phyloP scores from a whole-genome alignment of 2,888 invertebrate species.

The Trimorus sp. region DNA sequence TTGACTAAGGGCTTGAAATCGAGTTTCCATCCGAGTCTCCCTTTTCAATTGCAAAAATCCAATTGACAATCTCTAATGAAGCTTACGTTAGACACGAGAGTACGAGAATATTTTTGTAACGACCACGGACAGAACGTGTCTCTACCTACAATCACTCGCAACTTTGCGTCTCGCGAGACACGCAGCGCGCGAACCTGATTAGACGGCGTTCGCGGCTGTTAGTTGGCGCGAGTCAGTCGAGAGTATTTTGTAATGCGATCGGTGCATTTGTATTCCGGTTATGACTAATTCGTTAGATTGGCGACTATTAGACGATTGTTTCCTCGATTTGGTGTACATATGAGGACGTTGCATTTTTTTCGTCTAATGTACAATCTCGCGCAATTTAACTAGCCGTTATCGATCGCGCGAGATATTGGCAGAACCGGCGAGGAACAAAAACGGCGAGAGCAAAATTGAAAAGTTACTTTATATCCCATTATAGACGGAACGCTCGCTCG shows the following conservation, averaged over 20 bases:
- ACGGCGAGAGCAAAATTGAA: not conserved
- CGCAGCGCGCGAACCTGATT: conserved; percentile 41
- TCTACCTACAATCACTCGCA: conserved; percentile 57
- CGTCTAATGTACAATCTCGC: conserved; percentile 8
- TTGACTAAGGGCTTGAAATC: conserved; percentile 34
- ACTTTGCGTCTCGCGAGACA: conserved; percentile 46
- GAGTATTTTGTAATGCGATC: conserved; percentile 40
- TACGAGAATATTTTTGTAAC: conserved; percentile 63
- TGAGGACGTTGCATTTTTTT: not conserved
- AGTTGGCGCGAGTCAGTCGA: conserved; percentile 30
- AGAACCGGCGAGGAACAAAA: not conserved
- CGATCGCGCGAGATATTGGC: conserved; percentile 7
- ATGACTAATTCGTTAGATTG: conserved; percentile 27
- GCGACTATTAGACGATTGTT: conserved; percentile 6
- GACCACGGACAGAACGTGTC: conserved; percentile 38
- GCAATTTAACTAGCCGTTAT: conserved; percentile 23
- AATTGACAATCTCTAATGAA: conserved; percentile 63
- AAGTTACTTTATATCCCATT: conserved; percentile 16
- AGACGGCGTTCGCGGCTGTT: conserved; percentile 40
- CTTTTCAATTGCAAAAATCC: conserved; percentile 59
- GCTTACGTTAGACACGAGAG: conserved; percentile 58
- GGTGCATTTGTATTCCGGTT: conserved; percentile 46
- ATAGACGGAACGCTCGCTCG: conserved; percentile 9
- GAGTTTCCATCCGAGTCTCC: conserved; percentile 38
- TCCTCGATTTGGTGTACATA: conserved; percentile 26